Base-by-base conservation (phyloP, 2,113 vertebrate genomes). In the Coptodon rendalli region DNA sequence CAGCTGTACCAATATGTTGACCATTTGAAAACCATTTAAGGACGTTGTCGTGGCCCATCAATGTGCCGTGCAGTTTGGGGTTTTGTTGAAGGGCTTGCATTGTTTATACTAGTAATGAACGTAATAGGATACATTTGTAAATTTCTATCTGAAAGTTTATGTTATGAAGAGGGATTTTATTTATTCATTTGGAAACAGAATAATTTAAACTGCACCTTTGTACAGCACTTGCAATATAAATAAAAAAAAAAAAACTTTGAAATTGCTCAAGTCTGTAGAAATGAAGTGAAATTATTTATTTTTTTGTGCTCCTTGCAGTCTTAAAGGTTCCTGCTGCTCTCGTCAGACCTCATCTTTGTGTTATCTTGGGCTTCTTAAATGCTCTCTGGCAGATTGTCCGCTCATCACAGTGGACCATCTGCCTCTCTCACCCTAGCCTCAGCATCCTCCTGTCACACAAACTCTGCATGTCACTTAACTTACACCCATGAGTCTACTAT, bases 151-250 rank as follows among this genome's bases (percentile, higher is more conserved):
- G 92, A 86, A 94, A 84, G 29, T 87, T 92, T 96, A 71, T 89
- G 89, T 92, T 94, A 87, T 91, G 68, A 85, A 91, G 54, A 82
- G 12, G 52, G 48, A 45, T 92, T 93, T 91, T 92, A 78, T 94
- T 93, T 92, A 89, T 95, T 94, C 2, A 85, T 94, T 94, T 96
- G 94, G 94, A 93, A 95, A 95, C 87, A 40, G 92, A 81, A 89
- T 91, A 10, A 94, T 92, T 94, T 95, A 93, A 93, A 88, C 53
- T 83, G 86, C 95, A 96, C 95, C 78, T 87, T 91, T 96, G 92
- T 95, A 96, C 66, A 96, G 96, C 96, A 97, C 96, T 95, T 95
- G 96, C 94, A 97, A 95, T 85, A 96, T 93, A 89, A 96, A 96
- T 96, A 95, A 95, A 95, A 92, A 91, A 95, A 91, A 95, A 95